These are phyloP conservation scores for Entosphenus tridentatus DNA, from an alignment of 2,113 vertebrate species.

Conservation along the genomic window DNA sequence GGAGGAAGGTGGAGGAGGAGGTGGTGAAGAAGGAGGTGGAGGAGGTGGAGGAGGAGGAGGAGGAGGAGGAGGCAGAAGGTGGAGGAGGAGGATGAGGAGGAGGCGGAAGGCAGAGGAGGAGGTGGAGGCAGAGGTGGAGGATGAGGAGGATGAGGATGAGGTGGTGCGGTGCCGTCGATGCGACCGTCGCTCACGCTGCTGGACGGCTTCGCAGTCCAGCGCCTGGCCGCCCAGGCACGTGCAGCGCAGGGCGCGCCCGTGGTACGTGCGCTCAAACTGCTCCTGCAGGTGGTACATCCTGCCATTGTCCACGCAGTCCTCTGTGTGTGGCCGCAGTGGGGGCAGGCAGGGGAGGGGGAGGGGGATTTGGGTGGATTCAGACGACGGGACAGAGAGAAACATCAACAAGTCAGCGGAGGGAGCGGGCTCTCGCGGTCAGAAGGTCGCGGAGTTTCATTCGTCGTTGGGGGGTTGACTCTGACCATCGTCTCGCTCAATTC, in stretches of 20 bases:
- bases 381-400: no score
- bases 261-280: constrained; percentile 68
- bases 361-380: no score
- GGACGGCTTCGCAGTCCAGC: constrained; percentile 79
- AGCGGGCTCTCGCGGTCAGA: no score
- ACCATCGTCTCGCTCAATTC: no score
- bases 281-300: constrained; percentile 42
- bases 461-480: no score
- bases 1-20: background rate
- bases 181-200: constrained; percentile 39
- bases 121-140: background rate
- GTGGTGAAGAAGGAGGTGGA: constrained; percentile 11
- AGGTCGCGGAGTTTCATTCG: no score
- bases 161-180: background rate
- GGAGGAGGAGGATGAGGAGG: background rate
- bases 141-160: background rate
- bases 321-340: constrained; percentile 14
- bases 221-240: constrained; percentile 66
- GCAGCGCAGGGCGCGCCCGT: constrained; percentile 55
- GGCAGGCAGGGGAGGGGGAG: no score
- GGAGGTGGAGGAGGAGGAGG: background rate
- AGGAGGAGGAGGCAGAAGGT: background rate
- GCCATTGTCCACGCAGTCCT: constrained; percentile 54
- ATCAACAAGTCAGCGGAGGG: no score
- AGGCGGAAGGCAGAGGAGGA: background rate